Conservation (phyloP, 2,113 vertebrate genomes). For the Colossoma macropomum region DNA sequence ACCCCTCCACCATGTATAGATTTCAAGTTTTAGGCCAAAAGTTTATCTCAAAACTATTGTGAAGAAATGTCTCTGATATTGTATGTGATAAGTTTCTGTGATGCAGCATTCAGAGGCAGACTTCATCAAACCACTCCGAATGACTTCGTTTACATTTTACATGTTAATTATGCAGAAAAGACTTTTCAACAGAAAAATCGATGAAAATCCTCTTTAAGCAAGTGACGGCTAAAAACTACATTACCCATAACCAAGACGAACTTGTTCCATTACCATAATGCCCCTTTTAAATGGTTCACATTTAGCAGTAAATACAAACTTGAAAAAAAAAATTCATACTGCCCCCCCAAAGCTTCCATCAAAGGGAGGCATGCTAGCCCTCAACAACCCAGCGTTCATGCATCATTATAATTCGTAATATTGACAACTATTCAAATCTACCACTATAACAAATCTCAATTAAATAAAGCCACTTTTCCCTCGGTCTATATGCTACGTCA, state of each 20-base stretch:
- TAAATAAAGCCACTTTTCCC: background rate
- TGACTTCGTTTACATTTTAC: no score
- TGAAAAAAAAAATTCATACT: background rate
- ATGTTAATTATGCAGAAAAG: no score
- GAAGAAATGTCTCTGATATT: no score
- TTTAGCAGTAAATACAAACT: slow-evolving; percentile 65
- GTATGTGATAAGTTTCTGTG: no score
- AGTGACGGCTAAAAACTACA: slow-evolving; percentile 44
- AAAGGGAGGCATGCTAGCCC: background rate
- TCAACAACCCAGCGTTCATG: background rate
- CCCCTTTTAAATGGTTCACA: slow-evolving; percentile 72
- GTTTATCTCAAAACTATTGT: no score
- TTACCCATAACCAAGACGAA: slow-evolving; percentile 66
- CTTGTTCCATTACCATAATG: slow-evolving; percentile 71
- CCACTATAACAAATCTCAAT: background rate
- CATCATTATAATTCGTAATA: background rate
- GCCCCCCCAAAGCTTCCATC: background rate
- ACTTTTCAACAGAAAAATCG: no score
- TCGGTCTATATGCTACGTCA: slow-evolving; percentile 10
- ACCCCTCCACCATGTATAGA: no score
- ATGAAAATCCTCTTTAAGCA: no score
- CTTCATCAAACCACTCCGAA: no score
- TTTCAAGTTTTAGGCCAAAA: no score
- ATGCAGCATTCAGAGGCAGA: no score
- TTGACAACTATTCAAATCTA: background rate